Conservation (phyloP, 1,140 invertebrate genomes). For the Aricia agestis region DNA sequence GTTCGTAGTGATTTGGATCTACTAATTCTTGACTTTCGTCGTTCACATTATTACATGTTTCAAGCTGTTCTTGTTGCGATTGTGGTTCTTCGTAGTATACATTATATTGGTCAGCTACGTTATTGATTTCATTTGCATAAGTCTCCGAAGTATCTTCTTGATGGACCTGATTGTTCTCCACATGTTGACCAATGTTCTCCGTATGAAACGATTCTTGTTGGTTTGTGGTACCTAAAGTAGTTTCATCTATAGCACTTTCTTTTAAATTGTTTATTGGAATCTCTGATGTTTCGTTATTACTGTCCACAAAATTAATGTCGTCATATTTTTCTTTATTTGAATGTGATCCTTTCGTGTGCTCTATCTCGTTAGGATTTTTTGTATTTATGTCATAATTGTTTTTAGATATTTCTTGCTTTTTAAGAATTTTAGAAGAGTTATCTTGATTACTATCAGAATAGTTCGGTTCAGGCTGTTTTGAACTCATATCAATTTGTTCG, state of each 20-base stretch:
- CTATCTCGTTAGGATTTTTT: background rate
- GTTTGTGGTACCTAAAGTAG: conserved; percentile 26
- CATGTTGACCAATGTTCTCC: conserved; percentile 36
- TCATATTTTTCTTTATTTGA: background rate
- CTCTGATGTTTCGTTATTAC: background rate
- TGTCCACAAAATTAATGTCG: background rate
- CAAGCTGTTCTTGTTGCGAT: conserved; percentile 31
- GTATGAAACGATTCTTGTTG: conserved; percentile 53
- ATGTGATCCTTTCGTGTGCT: background rate
- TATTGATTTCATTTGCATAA: conserved; percentile 32
- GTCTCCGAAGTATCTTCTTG: conserved; percentile 26
- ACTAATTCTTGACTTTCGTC: conserved; percentile 50
- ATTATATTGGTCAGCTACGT: conserved; percentile 42
- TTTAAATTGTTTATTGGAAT: background rate
- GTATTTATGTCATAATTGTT: background rate
- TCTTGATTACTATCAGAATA: background rate
- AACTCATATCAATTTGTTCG: background rate
- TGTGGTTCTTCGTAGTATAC: conserved; percentile 43
- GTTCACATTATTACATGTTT: conserved; percentile 40
- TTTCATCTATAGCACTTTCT: background rate
- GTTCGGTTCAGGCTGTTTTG: background rate
- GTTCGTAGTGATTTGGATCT: conserved; percentile 49
- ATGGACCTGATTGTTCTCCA: conserved; percentile 32
- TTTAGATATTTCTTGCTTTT: background rate
- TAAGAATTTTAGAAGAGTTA: background rate